These are phyloP conservation scores for Leptoteleia sp. DNA, from an alignment of 1,140 invertebrate species.

Conservation along the genomic window DNA sequence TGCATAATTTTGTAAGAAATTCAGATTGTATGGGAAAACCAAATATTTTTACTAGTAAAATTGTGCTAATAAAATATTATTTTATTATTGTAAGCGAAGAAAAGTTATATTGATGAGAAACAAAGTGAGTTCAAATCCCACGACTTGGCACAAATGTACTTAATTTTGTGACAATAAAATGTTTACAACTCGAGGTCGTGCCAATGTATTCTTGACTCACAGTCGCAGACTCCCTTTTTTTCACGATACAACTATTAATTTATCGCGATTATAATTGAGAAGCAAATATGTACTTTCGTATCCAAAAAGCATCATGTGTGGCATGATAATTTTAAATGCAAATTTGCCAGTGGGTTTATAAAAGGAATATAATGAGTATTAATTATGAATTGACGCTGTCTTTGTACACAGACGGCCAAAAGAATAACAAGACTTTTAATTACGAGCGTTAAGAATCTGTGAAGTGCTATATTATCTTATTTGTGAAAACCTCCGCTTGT, in stretches of 20 bases:
- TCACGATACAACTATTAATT: constrained; percentile 34
- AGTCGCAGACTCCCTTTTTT: no score
- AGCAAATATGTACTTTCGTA: constrained; percentile 17
- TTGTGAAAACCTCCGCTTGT: constrained; percentile 41
- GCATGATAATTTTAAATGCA: constrained; percentile 19
- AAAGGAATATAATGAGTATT: constrained; percentile 12
- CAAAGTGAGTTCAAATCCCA: no score
- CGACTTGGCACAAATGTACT: no score
- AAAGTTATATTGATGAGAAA: no score
- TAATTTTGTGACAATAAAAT: no score
- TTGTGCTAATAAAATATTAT: no score
- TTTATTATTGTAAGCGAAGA: no score
- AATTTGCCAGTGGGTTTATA: constrained; percentile 15
- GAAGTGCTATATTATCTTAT: constrained; percentile 37
- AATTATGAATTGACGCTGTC: constrained; percentile 35
- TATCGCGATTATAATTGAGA: constrained; percentile 20
- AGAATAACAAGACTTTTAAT: constrained; percentile 40
- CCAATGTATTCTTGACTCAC: no score
- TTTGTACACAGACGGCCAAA: constrained; percentile 4
- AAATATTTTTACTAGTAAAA: no score
- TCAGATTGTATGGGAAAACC: no score
- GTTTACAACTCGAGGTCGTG: no score
- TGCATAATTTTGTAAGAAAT: no score
- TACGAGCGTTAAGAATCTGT: constrained; percentile 28
- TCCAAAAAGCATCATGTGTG: constrained; percentile 7